Evolutionary conservation across 2,888 invertebrate species (phyloP), one percentile per base, ranked within the genome.

Genomic region (Platycheirus albimanus): DNA sequence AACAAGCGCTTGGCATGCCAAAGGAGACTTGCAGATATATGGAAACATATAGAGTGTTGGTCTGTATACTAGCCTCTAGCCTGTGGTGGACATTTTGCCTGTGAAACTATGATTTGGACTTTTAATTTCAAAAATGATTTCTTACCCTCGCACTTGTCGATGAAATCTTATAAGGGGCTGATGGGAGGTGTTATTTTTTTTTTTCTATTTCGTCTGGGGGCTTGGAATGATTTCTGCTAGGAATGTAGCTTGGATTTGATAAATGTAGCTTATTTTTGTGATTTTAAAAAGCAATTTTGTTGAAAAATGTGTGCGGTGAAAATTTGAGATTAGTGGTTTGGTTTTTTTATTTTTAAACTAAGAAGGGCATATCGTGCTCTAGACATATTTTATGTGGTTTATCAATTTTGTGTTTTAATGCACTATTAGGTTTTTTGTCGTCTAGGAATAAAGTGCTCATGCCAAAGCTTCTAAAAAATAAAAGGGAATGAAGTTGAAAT

Each of bases 71-170:
- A 24, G 24, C 3, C 3, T 24, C 5, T 24, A 24, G 24, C 3
- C 78, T 81, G 71, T 56, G 76, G 81, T 61, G 63, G 83, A 78
- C 83, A 74, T 77, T 78, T 72, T 74, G 38, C 56, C 69, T 77
- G 58, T 64, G 77, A 69, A 69, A 78, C 77, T 83, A 74, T 83
- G 83, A 83, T 83, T 83, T 78, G 72, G 83, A 83, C 72, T 83
- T 83, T 83, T 83, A 83, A 83, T 83, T 83, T 83, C 77, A 24
- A 83, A 83, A 83, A 78, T 83, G 77, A 83, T 83, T 83, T 83
- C 83, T 83, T 83, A 54, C 77, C 67, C 81, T 83, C 71, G n/a
- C 19, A 19, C 43, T 83, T 77, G 72, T 63, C 75, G 75, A 75
- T 64, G 80, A 70, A 75, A 75, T 33, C 19, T 56, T 61, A 19